Base-by-base conservation (phyloP, 2,888 invertebrate genomes). In the Ormyrus thymus region DNA sequence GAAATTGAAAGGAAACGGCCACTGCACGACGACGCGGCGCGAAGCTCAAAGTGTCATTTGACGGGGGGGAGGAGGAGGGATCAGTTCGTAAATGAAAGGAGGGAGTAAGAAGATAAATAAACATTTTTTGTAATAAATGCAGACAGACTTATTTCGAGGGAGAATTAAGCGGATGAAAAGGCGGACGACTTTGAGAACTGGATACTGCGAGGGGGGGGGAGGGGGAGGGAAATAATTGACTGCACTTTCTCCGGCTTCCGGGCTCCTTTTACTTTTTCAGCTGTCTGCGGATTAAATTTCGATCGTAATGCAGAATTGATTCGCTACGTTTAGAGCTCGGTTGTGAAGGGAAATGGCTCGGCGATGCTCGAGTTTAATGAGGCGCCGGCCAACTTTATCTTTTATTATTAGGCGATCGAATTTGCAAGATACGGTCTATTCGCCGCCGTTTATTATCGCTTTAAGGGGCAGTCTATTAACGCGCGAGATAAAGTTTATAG, bases 141-240 rank as follows among this genome's bases (percentile, higher is more conserved):
- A 55, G 53, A 62, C 7, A 45, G 43, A 46, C 10, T 8, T 3
- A 29, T 5, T 0, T 8, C n/a, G 46, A 11, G 10, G 29, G 9
- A 55, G 8, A n/a, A n/a, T n/a, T n/a, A 51, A 45, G 6, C 9
- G 64, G 15, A 7, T 9, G 66, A 15, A 29, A 48, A 58, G 11
- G 8, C 10, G 15, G 53, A 15, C 11, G 51, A 48, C 13, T 62
- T 55, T 71, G 15, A 70, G 58, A 76, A 64, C 61, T 76, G 58
- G 51, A 71, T 65, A 56, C 50, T 48, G 7, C 59, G 45, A 7
- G 13, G n/a, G 58, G 7, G 7, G 43, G 15, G 43, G 55, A 66
- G 9, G 13, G n/a, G 58, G 7, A 7, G 43, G 15, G 43, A 61
- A 66, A 77, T 77, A 77, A 76, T 76, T 77, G 71, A 71, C 65